Conservation (phyloP, 2,888 invertebrate genomes). For the Parelbella ahira region DNA sequence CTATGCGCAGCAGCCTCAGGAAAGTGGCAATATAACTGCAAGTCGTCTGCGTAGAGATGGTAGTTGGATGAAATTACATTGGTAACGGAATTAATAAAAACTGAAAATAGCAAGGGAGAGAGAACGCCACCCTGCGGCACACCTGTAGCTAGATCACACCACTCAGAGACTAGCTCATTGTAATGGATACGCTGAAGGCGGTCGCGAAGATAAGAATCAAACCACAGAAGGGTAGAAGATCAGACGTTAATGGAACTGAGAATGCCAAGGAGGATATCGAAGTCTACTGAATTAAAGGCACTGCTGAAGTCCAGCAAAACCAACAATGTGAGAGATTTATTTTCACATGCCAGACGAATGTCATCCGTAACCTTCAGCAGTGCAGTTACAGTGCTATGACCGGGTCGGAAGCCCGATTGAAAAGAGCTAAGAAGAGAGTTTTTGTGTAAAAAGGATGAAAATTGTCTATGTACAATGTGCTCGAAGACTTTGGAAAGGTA, state of each 20-base stretch:
- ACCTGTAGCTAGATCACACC: not conserved
- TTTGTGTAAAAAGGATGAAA: too few relatives aligned
- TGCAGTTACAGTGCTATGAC: not conserved
- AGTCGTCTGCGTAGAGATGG: not conserved
- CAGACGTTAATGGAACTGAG: not conserved
- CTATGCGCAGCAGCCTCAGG: too few relatives aligned
- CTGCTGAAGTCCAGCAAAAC: slow-evolving; percentile 7
- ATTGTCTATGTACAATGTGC: too few relatives aligned
- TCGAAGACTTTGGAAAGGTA: too few relatives aligned
- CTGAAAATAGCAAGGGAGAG: not conserved
- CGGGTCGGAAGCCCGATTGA: not conserved
- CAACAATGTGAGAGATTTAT: not conserved
- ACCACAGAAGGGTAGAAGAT: not conserved
- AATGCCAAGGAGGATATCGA: not conserved
- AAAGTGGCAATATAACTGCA: not conserved
- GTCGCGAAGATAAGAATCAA: slow-evolving; percentile 1
- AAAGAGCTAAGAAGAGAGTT: too few relatives aligned
- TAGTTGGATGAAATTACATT: not conserved
- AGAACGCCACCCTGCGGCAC: not conserved
- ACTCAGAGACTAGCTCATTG: not conserved
- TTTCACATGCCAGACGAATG: too few relatives aligned
- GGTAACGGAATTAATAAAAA: not conserved
- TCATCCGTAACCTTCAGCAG: too few relatives aligned
- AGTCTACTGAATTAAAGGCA: slow-evolving; percentile 3
- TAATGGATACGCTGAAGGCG: not conserved